These are phyloP conservation scores for Cottoperca gobio DNA, from an alignment of 2,797 vertebrate species.

Conservation along the genomic window DNA sequence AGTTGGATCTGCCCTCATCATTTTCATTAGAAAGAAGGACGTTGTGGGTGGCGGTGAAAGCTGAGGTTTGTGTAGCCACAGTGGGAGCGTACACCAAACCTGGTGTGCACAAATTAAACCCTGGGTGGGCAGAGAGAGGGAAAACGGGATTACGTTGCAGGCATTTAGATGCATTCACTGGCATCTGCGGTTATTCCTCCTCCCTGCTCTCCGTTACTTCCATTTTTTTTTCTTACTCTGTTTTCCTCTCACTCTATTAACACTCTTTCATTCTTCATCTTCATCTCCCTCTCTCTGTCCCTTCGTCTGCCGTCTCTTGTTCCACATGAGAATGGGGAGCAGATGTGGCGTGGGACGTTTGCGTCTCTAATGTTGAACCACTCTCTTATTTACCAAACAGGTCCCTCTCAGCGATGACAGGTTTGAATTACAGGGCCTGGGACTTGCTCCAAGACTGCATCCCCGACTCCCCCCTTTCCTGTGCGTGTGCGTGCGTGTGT, in stretches of 20 bases:
- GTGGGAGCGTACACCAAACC: constrained; percentile 23
- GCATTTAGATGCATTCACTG: constrained; percentile 37
- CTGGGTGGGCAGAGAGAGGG: constrained; percentile 61
- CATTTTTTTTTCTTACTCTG: constrained; percentile 9
- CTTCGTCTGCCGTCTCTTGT: constrained; percentile 24
- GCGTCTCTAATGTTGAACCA: constrained; percentile 44
- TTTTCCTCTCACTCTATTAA: constrained; percentile 53
- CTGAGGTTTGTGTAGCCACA: constrained; percentile 50
- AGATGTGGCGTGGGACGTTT: constrained; percentile 66
- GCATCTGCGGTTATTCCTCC: constrained; percentile 18
- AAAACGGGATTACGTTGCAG: constrained; percentile 47
- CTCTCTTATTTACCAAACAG: constrained; percentile 73
- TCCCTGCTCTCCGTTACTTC: neutral
- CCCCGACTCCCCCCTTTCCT: constrained; percentile 22
- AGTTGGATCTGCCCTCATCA: constrained; percentile 15
- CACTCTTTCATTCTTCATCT: constrained; percentile 33
- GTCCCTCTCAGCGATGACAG: constrained; percentile 71
- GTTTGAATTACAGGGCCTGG: constrained; percentile 67
- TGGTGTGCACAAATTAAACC: constrained; percentile 32
- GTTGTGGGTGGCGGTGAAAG: constrained; percentile 63
- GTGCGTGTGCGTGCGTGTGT: constrained; percentile 1
- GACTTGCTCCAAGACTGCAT: constrained; percentile 26
- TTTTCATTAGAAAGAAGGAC: constrained; percentile 39
- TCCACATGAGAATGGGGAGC: constrained; percentile 64
- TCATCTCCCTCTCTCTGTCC: neutral